Evolutionary conservation across 1,140 invertebrate genomes (phyloP).

Genomic region (Drosophila azteca): DNA sequence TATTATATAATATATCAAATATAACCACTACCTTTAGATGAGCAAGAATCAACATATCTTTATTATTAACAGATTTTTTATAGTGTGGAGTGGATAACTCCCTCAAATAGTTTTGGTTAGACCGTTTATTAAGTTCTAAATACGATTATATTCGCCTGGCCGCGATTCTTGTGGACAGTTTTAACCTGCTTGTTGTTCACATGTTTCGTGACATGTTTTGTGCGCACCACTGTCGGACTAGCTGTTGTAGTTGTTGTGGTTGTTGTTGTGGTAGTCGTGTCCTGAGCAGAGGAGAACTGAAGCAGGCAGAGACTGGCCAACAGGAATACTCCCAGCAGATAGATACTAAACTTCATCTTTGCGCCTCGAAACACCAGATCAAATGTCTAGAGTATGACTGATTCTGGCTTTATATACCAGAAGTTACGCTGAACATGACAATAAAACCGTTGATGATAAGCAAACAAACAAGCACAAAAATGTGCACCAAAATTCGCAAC

Average conservation of each 20-base stretch:
- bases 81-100: too few relatives aligned
- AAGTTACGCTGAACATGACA: background rate
- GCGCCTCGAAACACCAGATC: background rate
- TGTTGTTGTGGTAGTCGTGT: conserved; percentile 1
- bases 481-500: conserved; percentile 18
- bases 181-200: conserved; percentile 4
- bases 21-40: too few relatives aligned
- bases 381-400: background rate
- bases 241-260: conserved; percentile 14
- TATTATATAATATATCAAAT: too few relatives aligned
- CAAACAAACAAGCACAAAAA: conserved; percentile 40
- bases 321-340: conserved; percentile 34
- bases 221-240: conserved; percentile 9
- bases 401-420: conserved; percentile 28
- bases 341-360: conserved; percentile 37
- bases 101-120: too few relatives aligned
- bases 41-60: too few relatives aligned
- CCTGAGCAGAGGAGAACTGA: conserved; percentile 13
- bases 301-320: conserved; percentile 21
- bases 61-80: too few relatives aligned
- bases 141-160: too few relatives aligned
- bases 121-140: too few relatives aligned
- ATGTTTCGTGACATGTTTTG: conserved; percentile 18
- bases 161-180: conserved; percentile 6
- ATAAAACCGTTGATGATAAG: conserved; percentile 1